Base-by-base conservation (phyloP, 2,888 invertebrate species). In the Idaea straminata region DNA sequence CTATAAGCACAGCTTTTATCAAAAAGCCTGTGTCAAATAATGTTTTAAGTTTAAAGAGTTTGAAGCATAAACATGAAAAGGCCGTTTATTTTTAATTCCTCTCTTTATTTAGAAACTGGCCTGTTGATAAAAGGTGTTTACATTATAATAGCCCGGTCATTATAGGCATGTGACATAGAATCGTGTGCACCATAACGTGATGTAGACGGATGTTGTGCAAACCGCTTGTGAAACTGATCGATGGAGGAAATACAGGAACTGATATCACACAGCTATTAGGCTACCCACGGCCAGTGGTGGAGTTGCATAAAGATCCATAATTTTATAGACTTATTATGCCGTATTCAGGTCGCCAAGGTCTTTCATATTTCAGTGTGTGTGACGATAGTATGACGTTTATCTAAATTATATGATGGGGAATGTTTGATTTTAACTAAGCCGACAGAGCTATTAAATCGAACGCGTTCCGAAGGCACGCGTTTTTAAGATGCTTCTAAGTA, bases 161-260 rank as follows among this genome's bases (percentile, higher is more conserved):
- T 59, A 59, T 59, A 16, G 34, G 10, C 59, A 34, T 59, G 59
- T 34, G 34, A 59, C 34, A 34, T 34, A 47, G 59, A 59, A 59
- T 67, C 69, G 59, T 69, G 69, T 71, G 71, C 62, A 64, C 16
- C 63, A 58, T 47, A 71, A 71, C 66, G 71, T 69, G 63, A 61
- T 66, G 68, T 66, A 62, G 67, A 68, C 70, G 68, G 70, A 72
- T 68, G 68, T 72, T 69, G 68, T 67, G 72, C 68, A 69, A 69
- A 71, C 25, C 65, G 65, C 25, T 59, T 59, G 59, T 34, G 59
- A 59, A 59, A 59, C 34, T 25, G 59, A 59, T 59, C 59, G 34
- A 59, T 59, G 25, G 16, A 59, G 16, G 59, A 59, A 59, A 59
- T 34, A 59, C 34, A 34, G 59, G 59, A 34, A 59, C 25, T 34